These are phyloP conservation scores for Clarias pachynema DNA, from an alignment of 2,797 vertebrate genomes.

Conservation along the genomic window DNA sequence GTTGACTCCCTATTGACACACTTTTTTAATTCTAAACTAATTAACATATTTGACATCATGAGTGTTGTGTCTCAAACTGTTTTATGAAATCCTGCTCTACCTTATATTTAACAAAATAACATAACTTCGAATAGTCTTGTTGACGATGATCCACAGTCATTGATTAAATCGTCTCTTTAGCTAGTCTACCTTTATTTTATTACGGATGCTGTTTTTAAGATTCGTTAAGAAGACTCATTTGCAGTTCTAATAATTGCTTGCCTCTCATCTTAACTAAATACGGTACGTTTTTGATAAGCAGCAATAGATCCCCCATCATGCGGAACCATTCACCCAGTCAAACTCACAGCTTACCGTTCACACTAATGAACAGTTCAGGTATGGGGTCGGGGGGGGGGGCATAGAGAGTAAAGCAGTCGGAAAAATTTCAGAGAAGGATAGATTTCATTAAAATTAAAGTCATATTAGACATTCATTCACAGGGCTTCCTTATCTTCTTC, in stretches of 20 bases:
- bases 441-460: conserved; percentile 59
- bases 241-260: background rate
- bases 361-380: background rate
- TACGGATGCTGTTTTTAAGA: background rate
- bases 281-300: background rate
- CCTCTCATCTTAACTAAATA: background rate
- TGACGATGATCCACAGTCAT: too few species aligned
- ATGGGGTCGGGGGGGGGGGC: background rate
- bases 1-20: background rate
- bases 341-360: background rate
- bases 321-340: background rate
- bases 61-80: background rate
- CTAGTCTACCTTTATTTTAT: background rate
- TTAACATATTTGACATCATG: background rate
- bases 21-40: background rate
- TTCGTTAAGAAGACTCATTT: background rate
- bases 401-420: conserved; percentile 9
- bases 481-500: conserved; percentile 56
- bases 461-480: conserved; percentile 58
- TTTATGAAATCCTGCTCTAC: too few species aligned
- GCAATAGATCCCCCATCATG: background rate
- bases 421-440: conserved; percentile 41
- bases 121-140: background rate
- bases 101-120: background rate
- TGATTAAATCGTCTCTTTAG: too few species aligned